phyloP scores from a whole-genome alignment of 64 coral and sea anemone species.

The Montipora capricornis region DNA sequence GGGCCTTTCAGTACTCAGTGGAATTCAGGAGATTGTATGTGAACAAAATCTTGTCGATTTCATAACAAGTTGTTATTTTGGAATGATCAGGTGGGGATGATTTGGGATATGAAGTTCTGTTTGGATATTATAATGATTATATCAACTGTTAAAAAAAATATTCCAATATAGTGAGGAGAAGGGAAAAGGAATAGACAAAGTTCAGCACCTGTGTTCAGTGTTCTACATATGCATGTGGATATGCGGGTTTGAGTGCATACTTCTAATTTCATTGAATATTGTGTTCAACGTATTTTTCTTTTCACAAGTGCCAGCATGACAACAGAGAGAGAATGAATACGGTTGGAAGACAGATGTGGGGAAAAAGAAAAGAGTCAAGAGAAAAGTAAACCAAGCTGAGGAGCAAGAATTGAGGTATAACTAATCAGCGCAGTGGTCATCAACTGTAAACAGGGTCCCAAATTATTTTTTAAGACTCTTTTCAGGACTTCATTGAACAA shows the following conservation, averaged over 20 bases:
- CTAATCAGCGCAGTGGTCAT: neutral
- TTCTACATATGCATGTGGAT: too few relatives aligned
- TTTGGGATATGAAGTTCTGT: too few relatives aligned
- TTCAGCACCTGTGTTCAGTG: too few relatives aligned
- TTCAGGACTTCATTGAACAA: too few relatives aligned
- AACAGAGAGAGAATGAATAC: conserved; percentile 5
- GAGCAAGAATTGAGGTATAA: conserved; percentile 11
- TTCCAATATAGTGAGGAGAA: too few relatives aligned
- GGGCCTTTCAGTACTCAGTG: neutral
- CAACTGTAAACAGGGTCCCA: too few relatives aligned
- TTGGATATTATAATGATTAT: too few relatives aligned
- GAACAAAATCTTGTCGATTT: neutral
- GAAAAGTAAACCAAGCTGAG: conserved; percentile 3
- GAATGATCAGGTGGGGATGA: too few relatives aligned
- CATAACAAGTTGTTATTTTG: neutral
- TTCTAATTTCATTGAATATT: neutral
- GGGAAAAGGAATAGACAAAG: too few relatives aligned
- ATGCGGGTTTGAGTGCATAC: neutral
- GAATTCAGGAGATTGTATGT: neutral
- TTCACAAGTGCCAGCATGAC: neutral
- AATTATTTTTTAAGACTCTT: too few relatives aligned
- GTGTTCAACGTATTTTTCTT: neutral
- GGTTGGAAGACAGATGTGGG: neutral
- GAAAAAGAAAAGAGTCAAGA: conserved; percentile 6
- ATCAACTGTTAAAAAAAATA: too few relatives aligned